Percentiles rank a stretch among this genome's conserved stretches.
phyloP scores from a whole-genome alignment of 1,140 invertebrate species.

The Drosophila guanche region DNA sequence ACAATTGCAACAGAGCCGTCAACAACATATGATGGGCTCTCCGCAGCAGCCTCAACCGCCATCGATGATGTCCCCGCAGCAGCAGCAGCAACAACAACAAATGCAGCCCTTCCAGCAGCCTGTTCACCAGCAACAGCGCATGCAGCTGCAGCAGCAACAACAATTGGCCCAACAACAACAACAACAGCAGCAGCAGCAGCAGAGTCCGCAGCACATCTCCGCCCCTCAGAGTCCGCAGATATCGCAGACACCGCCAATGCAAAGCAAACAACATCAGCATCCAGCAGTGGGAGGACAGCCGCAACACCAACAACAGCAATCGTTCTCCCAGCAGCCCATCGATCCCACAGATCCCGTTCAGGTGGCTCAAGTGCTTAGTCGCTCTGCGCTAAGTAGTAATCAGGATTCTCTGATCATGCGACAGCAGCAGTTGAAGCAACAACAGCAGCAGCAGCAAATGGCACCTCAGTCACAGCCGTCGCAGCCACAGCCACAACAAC shows the following conservation, averaged over 20 bases:
- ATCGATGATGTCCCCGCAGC: slow-evolving; percentile 68
- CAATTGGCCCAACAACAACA: slow-evolving; percentile 62
- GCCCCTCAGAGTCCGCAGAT: slow-evolving; percentile 75
- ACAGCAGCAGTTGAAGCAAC: slow-evolving; percentile 78
- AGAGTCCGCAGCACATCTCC: slow-evolving; percentile 71
- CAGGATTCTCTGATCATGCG: slow-evolving; percentile 79
- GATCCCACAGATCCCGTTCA: slow-evolving; percentile 81
- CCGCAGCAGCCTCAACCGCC: slow-evolving; percentile 64
- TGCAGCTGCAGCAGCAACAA: slow-evolving; percentile 62
- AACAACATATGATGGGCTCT: slow-evolving; percentile 68
- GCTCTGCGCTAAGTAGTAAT: slow-evolving; percentile 73
- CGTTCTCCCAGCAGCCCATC: slow-evolving; percentile 64
- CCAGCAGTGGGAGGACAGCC: slow-evolving; percentile 38
- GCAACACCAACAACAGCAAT: slow-evolving; percentile 52
- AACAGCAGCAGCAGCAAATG: slow-evolving; percentile 67
- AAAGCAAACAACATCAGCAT: slow-evolving; percentile 55
- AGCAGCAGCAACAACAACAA: slow-evolving; percentile 67
- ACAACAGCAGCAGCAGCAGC: slow-evolving; percentile 69
- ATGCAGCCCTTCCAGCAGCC: slow-evolving; percentile 64
- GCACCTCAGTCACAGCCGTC: slow-evolving; percentile 52
- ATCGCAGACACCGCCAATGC: slow-evolving; percentile 68
- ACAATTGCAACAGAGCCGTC: slow-evolving; percentile 64
- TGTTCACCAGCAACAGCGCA: slow-evolving; percentile 66
- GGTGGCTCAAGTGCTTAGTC: slow-evolving; percentile 76
- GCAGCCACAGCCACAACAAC: slow-evolving; percentile 56